Evolutionary conservation across 1,140 invertebrate genomes (phyloP), one percentile per base, ranked within the genome.

Genomic region (Bombus waltoni): DNA sequence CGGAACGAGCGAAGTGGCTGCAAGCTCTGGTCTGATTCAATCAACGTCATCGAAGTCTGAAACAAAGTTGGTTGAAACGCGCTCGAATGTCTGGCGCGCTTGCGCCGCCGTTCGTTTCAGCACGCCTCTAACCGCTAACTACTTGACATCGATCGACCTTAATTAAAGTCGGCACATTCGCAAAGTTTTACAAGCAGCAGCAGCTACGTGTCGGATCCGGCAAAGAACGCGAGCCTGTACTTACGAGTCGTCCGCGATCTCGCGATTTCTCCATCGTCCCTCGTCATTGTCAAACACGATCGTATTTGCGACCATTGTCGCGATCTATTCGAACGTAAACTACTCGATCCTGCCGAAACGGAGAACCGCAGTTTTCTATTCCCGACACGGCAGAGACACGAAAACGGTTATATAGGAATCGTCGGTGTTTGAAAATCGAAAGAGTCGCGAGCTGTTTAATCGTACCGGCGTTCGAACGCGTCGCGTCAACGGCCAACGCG

Each of bases 101-200:
- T 79, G 66, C 83, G 81, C 62, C 72, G n/a, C 18, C 66, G 25
- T 42, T 10, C 75, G 47, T 71, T 77, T 62, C 66, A 44, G 76
- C 66, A 79, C 83, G 66, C 66, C 75, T 79, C 76, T 72, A 85
- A 85, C 83, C 68, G 62, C 83, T 79, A 80, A 85, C 83, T 85
- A 85, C 83, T 85, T 85, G 68, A 79, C 83, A 85, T 85, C 83
- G 83, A 85, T 85, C 83, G 76, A 85, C 83, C 83, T 85, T 85
- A 85, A 85, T 85, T 85, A 85, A 85, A 80, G 83, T 85, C 83
- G 68, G 77, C 83, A 85, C 77, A 85, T 73, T 85, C 76, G 76
- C 83, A 13, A 85, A 85, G 68, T 85, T 85, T 85, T 85, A 80
- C 65, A 32, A 32, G 32, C 44, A 42, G 15, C 65, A 18, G 65